phyloP scores from a whole-genome alignment of 2,888 invertebrate species.

The Drosophila nigricruria region DNA sequence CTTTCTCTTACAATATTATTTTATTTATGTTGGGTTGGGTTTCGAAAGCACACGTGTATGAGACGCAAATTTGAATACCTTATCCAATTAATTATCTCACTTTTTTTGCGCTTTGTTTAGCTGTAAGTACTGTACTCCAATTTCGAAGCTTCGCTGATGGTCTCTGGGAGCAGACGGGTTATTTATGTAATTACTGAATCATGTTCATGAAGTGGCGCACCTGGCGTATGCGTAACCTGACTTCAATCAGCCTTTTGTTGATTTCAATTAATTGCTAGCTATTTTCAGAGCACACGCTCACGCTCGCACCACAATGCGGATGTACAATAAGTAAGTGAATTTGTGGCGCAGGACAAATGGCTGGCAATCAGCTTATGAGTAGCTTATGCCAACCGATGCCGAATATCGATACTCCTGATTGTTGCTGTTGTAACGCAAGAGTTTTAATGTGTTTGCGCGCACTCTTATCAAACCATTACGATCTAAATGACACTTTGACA shows the following conservation, averaged over 20 bases:
- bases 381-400: constrained; percentile 65
- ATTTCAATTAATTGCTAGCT: constrained; percentile 67
- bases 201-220: constrained; percentile 36
- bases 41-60: background rate
- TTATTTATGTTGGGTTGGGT: constrained; percentile 18
- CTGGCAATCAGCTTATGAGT: constrained; percentile 77
- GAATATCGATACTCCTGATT: constrained; percentile 63
- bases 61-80: constrained; percentile 26
- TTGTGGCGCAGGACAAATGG: constrained; percentile 64
- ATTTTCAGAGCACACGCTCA: constrained; percentile 35
- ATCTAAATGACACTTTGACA: constrained; percentile 86
- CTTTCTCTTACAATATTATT: background rate
- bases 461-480: constrained; percentile 85
- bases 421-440: constrained; percentile 56
- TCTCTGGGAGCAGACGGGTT: background rate
- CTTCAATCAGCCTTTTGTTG: constrained; percentile 53
- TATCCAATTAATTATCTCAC: constrained; percentile 50
- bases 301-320: constrained; percentile 31
- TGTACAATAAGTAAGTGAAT: constrained; percentile 59
- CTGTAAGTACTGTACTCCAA: constrained; percentile 11
- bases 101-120: constrained; percentile 28
- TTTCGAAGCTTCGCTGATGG: background rate
- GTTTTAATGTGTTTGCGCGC: constrained; percentile 78
- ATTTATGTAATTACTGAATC: constrained; percentile 34
- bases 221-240: constrained; percentile 48